Evolutionary conservation across 2,797 vertebrate species (phyloP), one percentile per base, ranked within the genome.

Genomic region (Balearica regulorum): DNA sequence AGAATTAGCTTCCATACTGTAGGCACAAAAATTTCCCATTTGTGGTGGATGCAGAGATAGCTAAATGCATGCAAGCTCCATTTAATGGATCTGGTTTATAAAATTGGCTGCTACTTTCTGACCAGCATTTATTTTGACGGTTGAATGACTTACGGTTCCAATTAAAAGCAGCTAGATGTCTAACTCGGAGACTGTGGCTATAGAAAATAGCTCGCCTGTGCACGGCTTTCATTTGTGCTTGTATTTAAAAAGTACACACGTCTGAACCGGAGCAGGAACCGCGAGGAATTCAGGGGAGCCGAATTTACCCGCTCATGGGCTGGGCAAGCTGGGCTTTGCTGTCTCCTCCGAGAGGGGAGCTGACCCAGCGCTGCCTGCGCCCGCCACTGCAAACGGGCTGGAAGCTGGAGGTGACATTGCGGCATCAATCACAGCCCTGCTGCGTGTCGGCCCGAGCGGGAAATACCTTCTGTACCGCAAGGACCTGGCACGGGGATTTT

Each of bases 71-170:
- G 39, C 72, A 79, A 93, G 24, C 83, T 79, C 84, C 31, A 54
- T 86, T 90, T 93, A 82, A 89, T 84, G 85, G 91, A 78, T 82
- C 66, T 4, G 10, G 62, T 64, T 88, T 96, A 84, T 84, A 90
- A 91, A 96, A 94, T 14, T 9, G 9, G 51, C 82, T 87, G 62
- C 62, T 87, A 11, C 64, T 86, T 96, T 95, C 94, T 77, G 76
- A 81, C 70, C 84, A 61, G 76, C 44, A 48, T 91, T 94, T 92
- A 73, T 93, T 95, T 93, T 82, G 92, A 72, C 1, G 26, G 72
- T 64, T 92, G 79, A 91, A 73, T 79, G 79, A 90, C 79, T 91
- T 91, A 82, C 0, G 1, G 62, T 49, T 93, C 66, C 53, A 94
- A 86, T 83, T 87, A 88, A 86, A 93, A 84, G 41, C 55, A 94